These are phyloP conservation scores for Ganaspis sp. DNA, from an alignment of 1,140 invertebrate genomes.

Conservation along the genomic window DNA sequence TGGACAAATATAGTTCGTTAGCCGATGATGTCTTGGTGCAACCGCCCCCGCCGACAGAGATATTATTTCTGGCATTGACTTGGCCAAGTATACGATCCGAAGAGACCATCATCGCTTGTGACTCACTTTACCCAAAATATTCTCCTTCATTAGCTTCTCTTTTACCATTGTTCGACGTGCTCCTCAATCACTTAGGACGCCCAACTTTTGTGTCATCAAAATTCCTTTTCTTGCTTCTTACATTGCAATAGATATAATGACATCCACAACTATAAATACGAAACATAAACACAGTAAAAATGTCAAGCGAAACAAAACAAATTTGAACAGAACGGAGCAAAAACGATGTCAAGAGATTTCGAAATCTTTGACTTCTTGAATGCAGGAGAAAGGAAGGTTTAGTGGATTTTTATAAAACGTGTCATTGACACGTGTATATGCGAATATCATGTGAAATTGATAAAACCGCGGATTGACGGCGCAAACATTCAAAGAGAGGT, in stretches of 20 bases:
- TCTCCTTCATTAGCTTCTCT: conserved; percentile 53
- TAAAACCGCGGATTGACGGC: conserved; percentile 31
- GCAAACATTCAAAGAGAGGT: conserved; percentile 34
- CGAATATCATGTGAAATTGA: not conserved
- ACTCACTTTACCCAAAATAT: conserved; percentile 69
- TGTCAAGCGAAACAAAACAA: too few relatives aligned
- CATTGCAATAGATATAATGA: too few relatives aligned
- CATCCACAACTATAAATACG: too few relatives aligned
- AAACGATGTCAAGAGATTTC: too few relatives aligned
- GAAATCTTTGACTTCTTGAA: too few relatives aligned
- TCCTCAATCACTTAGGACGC: conserved; percentile 6
- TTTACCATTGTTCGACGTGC: conserved; percentile 43
- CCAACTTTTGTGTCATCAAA: conserved; percentile 10
- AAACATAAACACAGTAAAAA: too few relatives aligned
- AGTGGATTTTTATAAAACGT: too few relatives aligned
- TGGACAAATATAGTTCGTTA: conserved; percentile 71
- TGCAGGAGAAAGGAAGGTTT: too few relatives aligned
- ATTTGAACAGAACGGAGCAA: too few relatives aligned
- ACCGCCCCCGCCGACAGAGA: conserved; percentile 58
- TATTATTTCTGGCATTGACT: conserved; percentile 75
- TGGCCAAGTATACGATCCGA: conserved; percentile 55
- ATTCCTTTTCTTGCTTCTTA: not conserved
- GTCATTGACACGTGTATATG: too few relatives aligned
- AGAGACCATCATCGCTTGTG: conserved; percentile 63
- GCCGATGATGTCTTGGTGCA: conserved; percentile 64